These are phyloP conservation scores for Callosobruchus maculatus DNA, from an alignment of 2,888 invertebrate genomes.

Conservation along the genomic window DNA sequence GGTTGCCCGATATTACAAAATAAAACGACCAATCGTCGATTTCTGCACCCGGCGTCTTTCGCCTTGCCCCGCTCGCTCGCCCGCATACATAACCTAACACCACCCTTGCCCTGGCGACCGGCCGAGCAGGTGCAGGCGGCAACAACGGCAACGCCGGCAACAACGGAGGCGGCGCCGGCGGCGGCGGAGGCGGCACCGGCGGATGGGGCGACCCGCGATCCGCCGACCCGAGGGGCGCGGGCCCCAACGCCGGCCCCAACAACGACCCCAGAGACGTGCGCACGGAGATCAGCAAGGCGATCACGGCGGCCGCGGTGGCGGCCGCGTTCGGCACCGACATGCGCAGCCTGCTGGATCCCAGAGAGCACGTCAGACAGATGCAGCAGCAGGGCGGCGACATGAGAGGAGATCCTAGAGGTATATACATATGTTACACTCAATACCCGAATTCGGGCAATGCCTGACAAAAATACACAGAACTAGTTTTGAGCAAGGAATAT, in stretches of 20 bases:
- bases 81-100: background rate
- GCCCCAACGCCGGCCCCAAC: slow-evolving; percentile 47
- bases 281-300: slow-evolving; percentile 39
- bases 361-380: slow-evolving; percentile 51
- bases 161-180: slow-evolving; percentile 57
- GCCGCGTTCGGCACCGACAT: background rate
- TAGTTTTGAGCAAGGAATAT: too few species aligned
- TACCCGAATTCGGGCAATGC: too few species aligned
- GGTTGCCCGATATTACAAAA: too few species aligned
- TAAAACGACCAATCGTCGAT: too few species aligned
- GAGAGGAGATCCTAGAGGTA: slow-evolving; percentile 68
- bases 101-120: background rate
- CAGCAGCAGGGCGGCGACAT: slow-evolving; percentile 54
- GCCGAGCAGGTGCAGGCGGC: background rate
- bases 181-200: slow-evolving; percentile 49
- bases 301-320: slow-evolving; percentile 47
- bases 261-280: slow-evolving; percentile 47
- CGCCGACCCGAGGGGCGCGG: slow-evolving; percentile 42
- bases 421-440: background rate
- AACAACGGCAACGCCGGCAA: background rate
- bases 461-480: too few species aligned
- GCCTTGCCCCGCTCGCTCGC: too few species aligned
- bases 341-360: slow-evolving; percentile 53
- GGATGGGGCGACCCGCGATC: slow-evolving; percentile 52
- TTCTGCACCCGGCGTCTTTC: too few species aligned